Evolutionary conservation across 2,888 invertebrate species (phyloP).

Genomic region (Metalampra italica): DNA sequence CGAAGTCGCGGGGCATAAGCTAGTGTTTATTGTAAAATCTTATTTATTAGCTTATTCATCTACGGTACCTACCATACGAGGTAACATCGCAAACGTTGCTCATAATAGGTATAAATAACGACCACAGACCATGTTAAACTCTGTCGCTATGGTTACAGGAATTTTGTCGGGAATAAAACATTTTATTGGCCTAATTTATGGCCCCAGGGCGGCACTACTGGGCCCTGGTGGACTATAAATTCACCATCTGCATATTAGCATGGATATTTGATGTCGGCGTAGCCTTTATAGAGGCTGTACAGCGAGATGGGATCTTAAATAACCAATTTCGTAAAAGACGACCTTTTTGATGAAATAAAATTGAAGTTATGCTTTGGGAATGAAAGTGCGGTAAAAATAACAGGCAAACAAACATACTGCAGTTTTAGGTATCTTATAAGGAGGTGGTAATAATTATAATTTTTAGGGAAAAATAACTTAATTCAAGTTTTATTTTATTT

Average conservation of each 20-base stretch:
- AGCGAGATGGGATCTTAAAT: constrained; percentile 4
- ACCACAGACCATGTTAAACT: constrained; percentile 5
- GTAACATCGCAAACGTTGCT: constrained; percentile 5
- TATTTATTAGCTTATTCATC: too few species aligned
- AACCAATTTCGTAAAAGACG: neutral
- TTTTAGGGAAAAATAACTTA: too few species aligned
- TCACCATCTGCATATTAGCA: constrained; percentile 30
- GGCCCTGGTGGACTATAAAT: constrained; percentile 22
- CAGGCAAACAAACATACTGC: too few species aligned
- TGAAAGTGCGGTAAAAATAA: too few species aligned
- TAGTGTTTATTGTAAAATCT: too few species aligned
- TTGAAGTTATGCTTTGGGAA: too few species aligned
- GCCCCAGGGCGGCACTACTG: constrained; percentile 19
- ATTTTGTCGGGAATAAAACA: constrained; percentile 36
- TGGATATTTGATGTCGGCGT: constrained; percentile 23
- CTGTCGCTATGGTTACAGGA: constrained; percentile 5
- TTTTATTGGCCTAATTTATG: constrained; percentile 33
- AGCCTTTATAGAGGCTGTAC: constrained; percentile 3
- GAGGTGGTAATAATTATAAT: too few species aligned
- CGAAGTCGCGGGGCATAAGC: too few species aligned
- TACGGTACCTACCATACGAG: too few species aligned
- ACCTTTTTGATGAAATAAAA: neutral
- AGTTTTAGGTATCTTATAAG: too few species aligned
- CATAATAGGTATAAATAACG: too few species aligned
- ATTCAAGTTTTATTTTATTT: too few species aligned